Evolutionary conservation across 2,797 vertebrate genomes (phyloP).

Genomic region (Megalops cyprinoides): DNA sequence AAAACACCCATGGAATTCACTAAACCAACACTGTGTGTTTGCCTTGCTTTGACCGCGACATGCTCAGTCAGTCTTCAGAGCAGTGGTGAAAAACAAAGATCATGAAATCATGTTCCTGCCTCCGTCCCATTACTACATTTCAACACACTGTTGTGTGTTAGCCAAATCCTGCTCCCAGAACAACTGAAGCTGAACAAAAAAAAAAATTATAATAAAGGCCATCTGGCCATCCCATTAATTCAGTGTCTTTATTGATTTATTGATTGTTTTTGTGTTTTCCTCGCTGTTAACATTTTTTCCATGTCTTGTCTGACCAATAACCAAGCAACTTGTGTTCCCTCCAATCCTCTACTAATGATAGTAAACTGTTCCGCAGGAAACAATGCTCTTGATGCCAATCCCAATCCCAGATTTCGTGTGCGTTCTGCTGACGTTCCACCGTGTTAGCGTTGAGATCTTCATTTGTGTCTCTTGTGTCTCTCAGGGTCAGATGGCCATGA

Average conservation of each 20-base stretch:
- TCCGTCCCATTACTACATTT: too few species aligned
- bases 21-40: background rate
- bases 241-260: background rate
- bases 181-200: too few species aligned
- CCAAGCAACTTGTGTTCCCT: background rate
- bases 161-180: too few species aligned
- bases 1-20: conserved; percentile 2
- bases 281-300: background rate
- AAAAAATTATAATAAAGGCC: background rate
- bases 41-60: conserved; percentile 2
- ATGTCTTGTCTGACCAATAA: conserved; percentile 9
- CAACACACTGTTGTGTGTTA: too few species aligned
- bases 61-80: background rate
- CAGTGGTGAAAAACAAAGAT: background rate
- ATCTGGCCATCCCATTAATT: background rate
- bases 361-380: background rate
- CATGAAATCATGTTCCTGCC: background rate
- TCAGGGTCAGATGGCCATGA: conserved; percentile 90
- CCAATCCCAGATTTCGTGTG: background rate
- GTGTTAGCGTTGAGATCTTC: background rate
- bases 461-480: conserved; percentile 38
- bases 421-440: background rate
- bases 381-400: background rate
- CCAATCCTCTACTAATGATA: conserved; percentile 5
- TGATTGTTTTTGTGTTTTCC: background rate